Base-by-base conservation (phyloP, 2,888 invertebrate genomes). In the Troides oblongomaculatus region DNA sequence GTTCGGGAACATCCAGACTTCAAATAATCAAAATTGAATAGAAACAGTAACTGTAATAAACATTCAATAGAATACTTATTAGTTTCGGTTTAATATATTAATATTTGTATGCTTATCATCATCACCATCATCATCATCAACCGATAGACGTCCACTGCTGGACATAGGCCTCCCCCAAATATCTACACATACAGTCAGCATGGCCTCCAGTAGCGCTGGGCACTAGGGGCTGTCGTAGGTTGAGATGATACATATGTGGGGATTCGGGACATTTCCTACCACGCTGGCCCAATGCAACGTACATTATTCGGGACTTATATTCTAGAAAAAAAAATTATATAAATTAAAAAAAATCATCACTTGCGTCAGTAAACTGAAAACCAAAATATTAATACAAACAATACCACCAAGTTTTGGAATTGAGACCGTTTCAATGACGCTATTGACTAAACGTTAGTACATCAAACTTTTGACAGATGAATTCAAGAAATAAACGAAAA, bases 401-500 rank as follows among this genome's bases (percentile, higher is more conserved):
- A 5, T 1, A n/a, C 1, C 53, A 17, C 18, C 12, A 50, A 50
- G 5, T 50, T n/a, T 53, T n/a, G 53, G 18, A n/a, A n/a, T n/a
- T n/a, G 53, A 53, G 1, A 53, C n/a, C 0, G 12, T 58, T 58
- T 58, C 57, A 58, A 58, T 12, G 5, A 23, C 14, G n/a, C 23
- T 58, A 12, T 58, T n/a, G 7, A 58, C 23, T 23, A 3, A 58
- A 10, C 57, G 23, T 58, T 58, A 58, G 61, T 58, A 43, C 63
- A 59, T 59, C 63, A 63, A 63, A 36, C 68, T 63, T 68, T 68
- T 63, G 63, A 57, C 23, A 5, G 14, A 39, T n/a, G 58, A 63
- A 63, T 63, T 58, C 43, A 25, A n/a, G 53, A 68, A 60, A 62
- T 62, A 58, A 60, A 59, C 23, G 36, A 68, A 56, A 59, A 60